phyloP scores from a whole-genome alignment of 1,140 invertebrate species.

The Drosophila mauritiana region DNA sequence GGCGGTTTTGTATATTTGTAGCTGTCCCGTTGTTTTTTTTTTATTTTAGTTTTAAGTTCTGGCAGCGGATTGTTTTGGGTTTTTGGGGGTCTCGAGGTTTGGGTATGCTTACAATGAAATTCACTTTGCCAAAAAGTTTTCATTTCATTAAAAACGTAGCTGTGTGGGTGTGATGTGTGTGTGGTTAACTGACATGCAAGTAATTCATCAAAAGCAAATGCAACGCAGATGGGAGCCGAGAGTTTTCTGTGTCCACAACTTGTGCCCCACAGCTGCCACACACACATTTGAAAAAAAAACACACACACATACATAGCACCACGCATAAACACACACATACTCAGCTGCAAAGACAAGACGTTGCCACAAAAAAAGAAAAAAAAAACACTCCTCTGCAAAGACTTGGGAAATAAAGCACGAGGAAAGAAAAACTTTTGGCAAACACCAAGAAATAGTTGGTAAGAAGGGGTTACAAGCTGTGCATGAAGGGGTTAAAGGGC shows the following conservation, averaged over 20 bases:
- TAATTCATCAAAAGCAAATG: slow-evolving; percentile 78
- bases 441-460: slow-evolving; percentile 37
- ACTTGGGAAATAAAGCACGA: slow-evolving; percentile 19
- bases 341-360: slow-evolving; percentile 47
- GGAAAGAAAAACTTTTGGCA: slow-evolving; percentile 51
- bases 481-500: slow-evolving; percentile 7
- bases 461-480: slow-evolving; percentile 8
- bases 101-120: slow-evolving; percentile 75
- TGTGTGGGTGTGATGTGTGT: slow-evolving; percentile 42
- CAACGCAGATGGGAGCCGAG: slow-evolving; percentile 54
- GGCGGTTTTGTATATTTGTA: slow-evolving; percentile 70
- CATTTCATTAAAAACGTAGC: slow-evolving; percentile 76
- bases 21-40: slow-evolving; percentile 14
- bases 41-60: slow-evolving; percentile 65
- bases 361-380: slow-evolving; percentile 44
- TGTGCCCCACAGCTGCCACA: slow-evolving; percentile 36
- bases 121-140: slow-evolving; percentile 83
- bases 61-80: slow-evolving; percentile 61
- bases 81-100: slow-evolving; percentile 5
- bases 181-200: slow-evolving; percentile 53
- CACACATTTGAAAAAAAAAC: slow-evolving; percentile 7
- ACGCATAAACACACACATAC: slow-evolving; percentile 32
- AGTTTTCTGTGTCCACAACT: slow-evolving; percentile 44
- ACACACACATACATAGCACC: slow-evolving; percentile 19
- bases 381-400: slow-evolving; percentile 36